These are phyloP conservation scores for Drosophila anomelani DNA, from an alignment of 2,888 invertebrate genomes.

Conservation along the genomic window DNA sequence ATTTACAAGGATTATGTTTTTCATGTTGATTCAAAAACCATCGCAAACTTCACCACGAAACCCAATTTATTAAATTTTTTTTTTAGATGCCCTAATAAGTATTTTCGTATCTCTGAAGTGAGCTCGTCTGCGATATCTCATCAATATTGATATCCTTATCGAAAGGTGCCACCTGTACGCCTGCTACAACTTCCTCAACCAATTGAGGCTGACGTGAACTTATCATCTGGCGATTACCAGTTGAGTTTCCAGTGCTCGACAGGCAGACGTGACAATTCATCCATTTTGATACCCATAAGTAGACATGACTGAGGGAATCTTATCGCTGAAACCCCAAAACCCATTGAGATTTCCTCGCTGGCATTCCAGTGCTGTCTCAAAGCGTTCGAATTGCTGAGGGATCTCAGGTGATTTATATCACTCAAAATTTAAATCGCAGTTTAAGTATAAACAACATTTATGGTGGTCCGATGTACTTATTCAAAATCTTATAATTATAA, in stretches of 20 bases:
- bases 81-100: slow-evolving; percentile 1
- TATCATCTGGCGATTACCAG: slow-evolving; percentile 39
- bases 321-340: slow-evolving; percentile 24
- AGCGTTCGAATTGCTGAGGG: slow-evolving; percentile 12
- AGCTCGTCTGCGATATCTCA: slow-evolving; percentile 11
- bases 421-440: not conserved
- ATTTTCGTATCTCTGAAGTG: slow-evolving; percentile 15
- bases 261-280: slow-evolving; percentile 44
- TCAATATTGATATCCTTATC: slow-evolving; percentile 29
- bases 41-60: not conserved
- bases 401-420: slow-evolving; percentile 27
- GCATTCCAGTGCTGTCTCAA: slow-evolving; percentile 18
- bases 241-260: slow-evolving; percentile 32
- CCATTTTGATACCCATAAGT: slow-evolving; percentile 37
- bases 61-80: not conserved
- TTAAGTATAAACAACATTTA: not conserved
- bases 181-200: slow-evolving; percentile 43
- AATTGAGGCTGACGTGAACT: slow-evolving; percentile 35
- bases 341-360: slow-evolving; percentile 29
- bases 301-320: slow-evolving; percentile 38
- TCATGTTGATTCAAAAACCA: not conserved
- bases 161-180: slow-evolving; percentile 38
- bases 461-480: not conserved
- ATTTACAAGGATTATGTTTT: not conserved
- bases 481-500: not conserved